These are phyloP conservation scores for Heliothis peltigera DNA, from an alignment of 2,888 invertebrate species.

Conservation along the genomic window DNA sequence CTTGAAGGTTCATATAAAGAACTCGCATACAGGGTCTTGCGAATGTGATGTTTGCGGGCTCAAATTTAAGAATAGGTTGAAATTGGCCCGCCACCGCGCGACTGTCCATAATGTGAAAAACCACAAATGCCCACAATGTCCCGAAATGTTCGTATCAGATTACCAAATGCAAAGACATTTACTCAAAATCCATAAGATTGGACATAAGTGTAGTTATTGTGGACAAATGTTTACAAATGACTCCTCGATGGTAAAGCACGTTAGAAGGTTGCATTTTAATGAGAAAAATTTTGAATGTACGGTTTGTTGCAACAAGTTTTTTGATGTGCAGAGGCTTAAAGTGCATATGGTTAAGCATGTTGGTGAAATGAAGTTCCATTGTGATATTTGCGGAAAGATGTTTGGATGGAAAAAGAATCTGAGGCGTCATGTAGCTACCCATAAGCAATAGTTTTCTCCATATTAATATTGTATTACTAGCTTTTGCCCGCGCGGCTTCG, in stretches of 20 bases:
- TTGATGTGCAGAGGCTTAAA: slow-evolving; percentile 83
- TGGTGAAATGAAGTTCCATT: slow-evolving; percentile 89
- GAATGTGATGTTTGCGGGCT: slow-evolving; percentile 79
- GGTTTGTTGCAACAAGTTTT: slow-evolving; percentile 84
- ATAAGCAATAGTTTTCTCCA: no score
- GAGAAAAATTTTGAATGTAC: slow-evolving; percentile 86
- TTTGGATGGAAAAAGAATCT: no score
- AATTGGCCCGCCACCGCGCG: slow-evolving; percentile 81
- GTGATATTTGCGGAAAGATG: slow-evolving; percentile 90
- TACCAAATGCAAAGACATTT: slow-evolving; percentile 88
- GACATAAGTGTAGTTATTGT: slow-evolving; percentile 82
- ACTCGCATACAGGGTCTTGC: slow-evolving; percentile 78
- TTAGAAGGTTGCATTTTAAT: slow-evolving; percentile 89
- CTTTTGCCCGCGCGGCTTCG: no score
- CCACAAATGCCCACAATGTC: slow-evolving; percentile 81
- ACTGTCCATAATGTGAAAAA: slow-evolving; percentile 81
- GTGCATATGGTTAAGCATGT: slow-evolving; percentile 89
- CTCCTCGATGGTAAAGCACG: slow-evolving; percentile 89
- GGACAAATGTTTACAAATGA: slow-evolving; percentile 85
- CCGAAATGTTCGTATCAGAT: slow-evolving; percentile 85
- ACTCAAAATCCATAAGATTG: slow-evolving; percentile 84
- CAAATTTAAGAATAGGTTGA: slow-evolving; percentile 81
- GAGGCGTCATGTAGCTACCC: no score
- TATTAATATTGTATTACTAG: no score
- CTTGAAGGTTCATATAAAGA: slow-evolving; percentile 79